Evolutionary conservation across 2,113 vertebrate genomes (phyloP), one percentile per base, ranked within the genome.

Genomic region (Nettapus auritus): DNA sequence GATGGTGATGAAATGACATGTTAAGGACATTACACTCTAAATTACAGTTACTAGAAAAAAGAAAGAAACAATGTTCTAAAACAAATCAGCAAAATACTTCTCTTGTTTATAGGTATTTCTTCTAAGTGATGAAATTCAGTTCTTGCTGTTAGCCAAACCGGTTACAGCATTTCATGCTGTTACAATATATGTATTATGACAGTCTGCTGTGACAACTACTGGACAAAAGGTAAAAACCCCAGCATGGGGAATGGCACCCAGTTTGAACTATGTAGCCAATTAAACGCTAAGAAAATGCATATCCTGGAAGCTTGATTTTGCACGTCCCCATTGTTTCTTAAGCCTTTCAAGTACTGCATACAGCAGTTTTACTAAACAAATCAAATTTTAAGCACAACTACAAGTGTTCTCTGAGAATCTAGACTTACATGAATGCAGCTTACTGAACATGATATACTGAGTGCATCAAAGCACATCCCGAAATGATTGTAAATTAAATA

Each of bases 1-100:
- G 94, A 96, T 77, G 94, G 94, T 75, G 85, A 82, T 96, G 96
- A 98, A 93, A 95, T 81, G 92, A 93, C 60, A 96, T 2, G 15
- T 86, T 50, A 93, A 53, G 81, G 95, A 96, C 94, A 90, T 85
- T 83, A 94, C 73, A 79, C 16, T 84, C 56, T 79, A 89, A 75
- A 93, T 86, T 70, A 89, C 18, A 96, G 33, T 76, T 56, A 94
- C 79, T 80, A 94, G 12, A 48, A 68, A 92, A 66, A 9, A 83
- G 38, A 82, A 68, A 85, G 23, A 83, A 88, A 87, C 55, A 81
- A 25, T 1, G 2, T 8, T 52, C 14, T 46, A 56, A 33, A 96
- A 67, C 42, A 93, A 79, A 31, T 34, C 55, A 23, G 50, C 50
- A 57, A 90, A 87, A 68, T 22, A 64, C 36, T 78, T 86, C 25